phyloP scores from a whole-genome alignment of 2,797 vertebrate species.

The Botia kubotai region DNA sequence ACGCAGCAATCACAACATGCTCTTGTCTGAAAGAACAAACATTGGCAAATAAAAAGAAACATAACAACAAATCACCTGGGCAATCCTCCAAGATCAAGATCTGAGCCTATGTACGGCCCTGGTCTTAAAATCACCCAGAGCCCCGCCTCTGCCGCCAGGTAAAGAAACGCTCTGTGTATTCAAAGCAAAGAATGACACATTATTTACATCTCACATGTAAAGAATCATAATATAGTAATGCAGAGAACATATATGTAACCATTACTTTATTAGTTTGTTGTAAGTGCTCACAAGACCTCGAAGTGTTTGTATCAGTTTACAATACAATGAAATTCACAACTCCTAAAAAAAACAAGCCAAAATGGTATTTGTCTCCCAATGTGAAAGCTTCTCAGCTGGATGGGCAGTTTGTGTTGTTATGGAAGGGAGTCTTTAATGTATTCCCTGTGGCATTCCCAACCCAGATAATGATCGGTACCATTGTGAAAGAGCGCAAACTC shows the following conservation, averaged over 20 bases:
- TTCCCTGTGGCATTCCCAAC: conserved; percentile 61
- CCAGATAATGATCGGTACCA: conserved; percentile 49
- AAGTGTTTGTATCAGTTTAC: not conserved
- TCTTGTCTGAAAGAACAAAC: not conserved
- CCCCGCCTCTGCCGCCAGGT: conserved; percentile 83
- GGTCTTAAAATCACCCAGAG: conserved; percentile 94
- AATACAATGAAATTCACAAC: not conserved
- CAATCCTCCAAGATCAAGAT: conserved; percentile 84
- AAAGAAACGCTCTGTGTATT: conserved; percentile 84
- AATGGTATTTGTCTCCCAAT: not conserved
- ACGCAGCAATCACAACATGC: not conserved
- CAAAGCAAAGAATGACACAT: conserved; percentile 32
- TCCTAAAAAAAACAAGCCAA: not conserved
- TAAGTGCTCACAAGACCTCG: not conserved
- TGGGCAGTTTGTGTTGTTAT: conserved; percentile 65
- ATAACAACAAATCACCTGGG: conserved; percentile 82
- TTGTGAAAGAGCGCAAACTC: conserved; percentile 53
- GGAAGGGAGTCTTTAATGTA: conserved; percentile 64
- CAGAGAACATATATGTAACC: not conserved
- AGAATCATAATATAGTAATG: not conserved
- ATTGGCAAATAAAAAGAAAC: not conserved
- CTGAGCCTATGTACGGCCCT: conserved; percentile 83
- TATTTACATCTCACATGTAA: not conserved
- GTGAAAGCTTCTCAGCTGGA: conserved; percentile 11
- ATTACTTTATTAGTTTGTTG: not conserved